Conservation (phyloP, 1,140 invertebrate genomes). For the Bombus ignitus region DNA sequence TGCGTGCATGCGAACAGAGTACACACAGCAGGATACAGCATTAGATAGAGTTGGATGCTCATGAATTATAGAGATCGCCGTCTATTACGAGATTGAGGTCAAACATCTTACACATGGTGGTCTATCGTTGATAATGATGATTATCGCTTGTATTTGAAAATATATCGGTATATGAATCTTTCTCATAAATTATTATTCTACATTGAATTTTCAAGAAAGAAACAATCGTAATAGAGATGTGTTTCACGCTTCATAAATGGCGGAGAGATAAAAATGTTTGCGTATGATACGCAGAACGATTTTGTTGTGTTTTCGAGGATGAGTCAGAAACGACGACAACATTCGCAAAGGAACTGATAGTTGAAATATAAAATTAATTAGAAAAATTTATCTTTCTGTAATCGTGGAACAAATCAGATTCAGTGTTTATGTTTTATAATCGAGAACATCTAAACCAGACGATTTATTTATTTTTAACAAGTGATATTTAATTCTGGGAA, state of each 20-base stretch:
- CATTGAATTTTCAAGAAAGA: not conserved
- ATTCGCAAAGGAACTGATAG: not conserved
- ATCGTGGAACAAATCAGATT: not conserved
- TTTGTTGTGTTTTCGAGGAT: not conserved
- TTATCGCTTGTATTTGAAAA: conserved; percentile 35
- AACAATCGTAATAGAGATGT: not conserved
- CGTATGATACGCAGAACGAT: not conserved
- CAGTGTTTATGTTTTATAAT: not conserved
- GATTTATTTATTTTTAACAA: not conserved
- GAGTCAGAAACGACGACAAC: not conserved
- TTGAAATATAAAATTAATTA: not conserved
- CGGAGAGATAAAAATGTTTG: conserved; percentile 19
- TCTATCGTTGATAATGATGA: conserved; percentile 32
- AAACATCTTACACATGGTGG: conserved; percentile 53
- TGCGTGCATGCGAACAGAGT: conserved; percentile 15
- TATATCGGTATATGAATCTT: not conserved
- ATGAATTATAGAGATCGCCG: conserved; percentile 54
- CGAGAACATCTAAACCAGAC: no score
- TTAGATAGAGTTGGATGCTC: conserved; percentile 55
- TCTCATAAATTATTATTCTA: conserved; percentile 5
- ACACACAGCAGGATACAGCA: conserved; percentile 28
- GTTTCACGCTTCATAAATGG: not conserved
- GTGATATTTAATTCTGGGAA: not conserved
- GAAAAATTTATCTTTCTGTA: no score
- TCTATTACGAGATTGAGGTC: conserved; percentile 64